phyloP scores from a whole-genome alignment of 2,797 vertebrate species.

The Hapalemur alaotrensis region DNA sequence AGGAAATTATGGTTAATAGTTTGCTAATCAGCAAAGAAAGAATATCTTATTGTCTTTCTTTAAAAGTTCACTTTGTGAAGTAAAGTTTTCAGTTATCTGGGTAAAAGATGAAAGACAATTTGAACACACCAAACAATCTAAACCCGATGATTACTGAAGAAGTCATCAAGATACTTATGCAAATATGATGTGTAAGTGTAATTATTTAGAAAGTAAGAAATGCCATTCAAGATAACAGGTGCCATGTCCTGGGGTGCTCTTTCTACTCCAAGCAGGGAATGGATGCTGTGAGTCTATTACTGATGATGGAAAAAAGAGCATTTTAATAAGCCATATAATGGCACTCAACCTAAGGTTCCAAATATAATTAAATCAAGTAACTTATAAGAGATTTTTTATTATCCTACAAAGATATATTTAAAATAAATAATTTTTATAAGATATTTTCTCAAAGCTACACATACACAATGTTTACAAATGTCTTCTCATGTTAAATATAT shows the following conservation, averaged over 20 bases:
- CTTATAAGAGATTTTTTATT: conserved; percentile 36
- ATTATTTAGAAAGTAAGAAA: conserved; percentile 57
- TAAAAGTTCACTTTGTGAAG: background rate
- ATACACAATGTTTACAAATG: background rate
- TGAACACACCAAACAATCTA: conserved; percentile 4
- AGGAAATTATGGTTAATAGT: background rate
- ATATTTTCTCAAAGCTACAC: background rate
- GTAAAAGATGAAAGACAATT: conserved; percentile 41
- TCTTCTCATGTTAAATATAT: background rate
- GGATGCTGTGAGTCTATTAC: conserved; percentile 40
- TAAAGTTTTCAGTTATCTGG: background rate
- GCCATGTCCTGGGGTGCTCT: conserved; percentile 40
- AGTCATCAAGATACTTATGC: conserved; percentile 48
- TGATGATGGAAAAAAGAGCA: conserved; percentile 40
- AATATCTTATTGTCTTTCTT: background rate
- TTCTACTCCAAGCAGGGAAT: conserved; percentile 26
- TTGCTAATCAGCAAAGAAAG: background rate
- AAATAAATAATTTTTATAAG: background rate
- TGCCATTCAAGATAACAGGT: conserved; percentile 54
- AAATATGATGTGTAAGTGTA: conserved; percentile 35
- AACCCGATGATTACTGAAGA: conserved; percentile 11
- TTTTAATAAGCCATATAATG: conserved; percentile 32
- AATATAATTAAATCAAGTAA: conserved; percentile 59
- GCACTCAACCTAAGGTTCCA: background rate
- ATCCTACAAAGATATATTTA: background rate